Evolutionary conservation across 2,888 invertebrate species (phyloP), one percentile per base, ranked within the genome.

Genomic region (Notocelia uddmanniana): DNA sequence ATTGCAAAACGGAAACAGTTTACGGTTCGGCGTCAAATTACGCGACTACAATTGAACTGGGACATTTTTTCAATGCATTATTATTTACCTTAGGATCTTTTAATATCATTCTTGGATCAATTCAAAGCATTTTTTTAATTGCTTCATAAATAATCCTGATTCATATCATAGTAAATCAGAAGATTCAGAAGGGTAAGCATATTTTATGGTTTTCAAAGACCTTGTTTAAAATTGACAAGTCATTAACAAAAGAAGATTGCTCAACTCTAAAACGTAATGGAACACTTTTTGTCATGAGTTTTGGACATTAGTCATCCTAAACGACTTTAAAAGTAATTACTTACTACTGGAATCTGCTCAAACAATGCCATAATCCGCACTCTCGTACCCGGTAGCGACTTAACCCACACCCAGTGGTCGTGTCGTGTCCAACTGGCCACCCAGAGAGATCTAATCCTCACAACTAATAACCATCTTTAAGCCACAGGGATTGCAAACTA

Each of bases 281-380:
- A 31, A n/a, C n/a, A 13, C 50, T 18, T 54, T 54, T 64, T 71
- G 60, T 57, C 37, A 50, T 59, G 54, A 64, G 15, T 15, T 19
- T 13, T 45, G 8, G 45, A 2, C 8, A 37, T 50, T 58, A 41
- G 37, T 58, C 37, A 50, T 57, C 19, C 11, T 66, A 66, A 70
- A 58, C 54, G 59, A 54, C 60, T 71, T 71, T 67, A 23, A 60
- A 67, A 71, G 31, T 59, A 67, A 60, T 71, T 54, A 66, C 59
- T 71, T 54, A 66, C 59, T 67, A 50, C 58, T 31, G 64, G 23
- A 41, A 13, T 66, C 64, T 58, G 34, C n/a, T 41, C 50, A 41
- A 41, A 70, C 70, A 66, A 70, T 66, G 41, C 19, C 1, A 19
- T 66, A 31, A 58, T 59, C 26, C 21, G 37, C 15, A n/a, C 18